These are phyloP conservation scores for Pterois miles DNA, from an alignment of 2,797 vertebrate genomes.

Conservation along the genomic window DNA sequence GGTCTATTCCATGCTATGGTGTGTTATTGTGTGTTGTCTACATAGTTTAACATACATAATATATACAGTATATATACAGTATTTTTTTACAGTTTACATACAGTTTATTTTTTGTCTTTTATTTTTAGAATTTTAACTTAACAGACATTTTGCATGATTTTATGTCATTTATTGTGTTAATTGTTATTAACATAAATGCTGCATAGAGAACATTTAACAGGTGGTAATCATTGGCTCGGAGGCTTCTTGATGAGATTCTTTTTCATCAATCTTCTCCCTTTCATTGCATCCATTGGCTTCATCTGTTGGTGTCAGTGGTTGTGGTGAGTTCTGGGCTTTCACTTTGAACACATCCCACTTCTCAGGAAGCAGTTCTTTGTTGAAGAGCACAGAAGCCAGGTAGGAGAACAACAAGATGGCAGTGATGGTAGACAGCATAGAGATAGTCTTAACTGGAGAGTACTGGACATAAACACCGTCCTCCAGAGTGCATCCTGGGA, in stretches of 20 bases:
- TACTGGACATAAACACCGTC: conserved; percentile 68
- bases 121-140: too few relatives aligned
- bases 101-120: too few relatives aligned
- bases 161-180: too few relatives aligned
- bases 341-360: conserved; percentile 45
- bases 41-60: too few relatives aligned
- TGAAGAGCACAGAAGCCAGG: neutral
- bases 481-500: conserved; percentile 69
- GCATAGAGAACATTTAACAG: too few relatives aligned
- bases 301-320: neutral
- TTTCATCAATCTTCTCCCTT: neutral
- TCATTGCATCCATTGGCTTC: neutral
- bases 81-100: too few relatives aligned
- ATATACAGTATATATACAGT: too few relatives aligned
- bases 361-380: conserved; percentile 44
- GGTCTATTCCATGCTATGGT: too few relatives aligned
- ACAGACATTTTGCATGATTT: too few relatives aligned
- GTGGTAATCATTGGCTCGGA: neutral
- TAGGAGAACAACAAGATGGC: conserved; percentile 54
- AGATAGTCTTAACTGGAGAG: conserved; percentile 80
- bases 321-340: conserved; percentile 6
- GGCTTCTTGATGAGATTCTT: neutral
- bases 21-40: too few relatives aligned
- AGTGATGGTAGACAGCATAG: conserved; percentile 64
- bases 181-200: too few relatives aligned